These are phyloP conservation scores for Pygocentrus nattereri DNA, from an alignment of 2,797 vertebrate genomes.

Conservation along the genomic window DNA sequence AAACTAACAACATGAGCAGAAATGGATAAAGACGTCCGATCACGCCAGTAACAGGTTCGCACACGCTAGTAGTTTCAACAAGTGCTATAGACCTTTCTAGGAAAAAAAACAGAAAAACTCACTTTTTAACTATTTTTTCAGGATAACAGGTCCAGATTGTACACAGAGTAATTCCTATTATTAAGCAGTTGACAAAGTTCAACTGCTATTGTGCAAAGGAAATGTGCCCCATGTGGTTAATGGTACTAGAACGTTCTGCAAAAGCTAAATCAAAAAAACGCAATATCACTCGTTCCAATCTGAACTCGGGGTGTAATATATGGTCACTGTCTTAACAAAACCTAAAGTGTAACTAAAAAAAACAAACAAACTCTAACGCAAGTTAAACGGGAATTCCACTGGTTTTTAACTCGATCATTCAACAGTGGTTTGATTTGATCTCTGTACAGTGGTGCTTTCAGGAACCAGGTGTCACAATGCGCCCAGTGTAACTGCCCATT, in stretches of 20 bases:
- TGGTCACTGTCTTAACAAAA: neutral
- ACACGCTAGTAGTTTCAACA: neutral
- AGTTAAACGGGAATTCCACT: neutral
- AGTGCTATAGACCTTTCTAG: constrained; percentile 4
- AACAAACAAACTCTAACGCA: neutral
- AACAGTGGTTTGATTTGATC: neutral
- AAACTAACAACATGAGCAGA: neutral
- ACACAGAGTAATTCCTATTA: constrained; percentile 6
- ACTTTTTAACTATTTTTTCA: neutral
- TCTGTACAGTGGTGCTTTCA: neutral
- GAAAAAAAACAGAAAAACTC: neutral
- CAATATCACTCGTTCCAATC: neutral
- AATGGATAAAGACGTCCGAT: neutral
- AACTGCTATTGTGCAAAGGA: constrained; percentile 24
- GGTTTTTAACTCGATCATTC: too few species aligned
- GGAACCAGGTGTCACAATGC: neutral
- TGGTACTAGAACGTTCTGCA: neutral
- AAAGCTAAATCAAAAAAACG: neutral
- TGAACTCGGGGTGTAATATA: neutral
- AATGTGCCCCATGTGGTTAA: constrained; percentile 8
- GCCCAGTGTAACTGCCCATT: too few species aligned
- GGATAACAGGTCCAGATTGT: neutral
- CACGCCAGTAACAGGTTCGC: neutral
- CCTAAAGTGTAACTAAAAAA: neutral
- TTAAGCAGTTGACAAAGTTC: neutral